A percentile compares a stretch with the other conserved stretches of the same genome.
Evolutionary conservation across 35 echinoderm and acorn worm genomes (phyloP).

Genomic region (Antedon bifida): DNA sequence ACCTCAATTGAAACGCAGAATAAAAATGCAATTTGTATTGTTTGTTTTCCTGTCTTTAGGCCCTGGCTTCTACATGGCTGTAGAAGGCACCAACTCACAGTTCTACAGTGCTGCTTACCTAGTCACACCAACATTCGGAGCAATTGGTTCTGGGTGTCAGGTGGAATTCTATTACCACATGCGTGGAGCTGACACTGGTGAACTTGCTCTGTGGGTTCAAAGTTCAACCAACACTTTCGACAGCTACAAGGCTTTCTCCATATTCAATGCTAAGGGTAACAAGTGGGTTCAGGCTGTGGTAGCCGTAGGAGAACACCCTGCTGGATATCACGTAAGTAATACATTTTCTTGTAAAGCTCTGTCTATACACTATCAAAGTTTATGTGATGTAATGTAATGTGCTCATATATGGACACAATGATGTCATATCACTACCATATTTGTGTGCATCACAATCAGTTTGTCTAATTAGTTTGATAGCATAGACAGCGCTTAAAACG

Average conservation of each 20-base stretch:
- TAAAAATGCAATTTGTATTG: background rate
- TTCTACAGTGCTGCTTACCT: background rate
- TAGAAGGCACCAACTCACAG: background rate
- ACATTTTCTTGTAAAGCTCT: too few species aligned
- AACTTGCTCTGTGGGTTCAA: background rate
- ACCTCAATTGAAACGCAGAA: too few species aligned
- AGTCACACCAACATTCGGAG: constrained; percentile 30
- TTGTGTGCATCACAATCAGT: too few species aligned
- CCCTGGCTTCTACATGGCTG: constrained; percentile 1
- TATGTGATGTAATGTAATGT: too few species aligned
- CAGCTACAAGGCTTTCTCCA: background rate
- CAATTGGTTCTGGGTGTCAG: constrained; percentile 30
- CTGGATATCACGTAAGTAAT: background rate
- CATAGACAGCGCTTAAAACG: too few species aligned
- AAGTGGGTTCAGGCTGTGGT: background rate
- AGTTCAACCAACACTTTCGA: background rate
- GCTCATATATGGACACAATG: too few species aligned
- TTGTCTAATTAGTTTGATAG: too few species aligned
- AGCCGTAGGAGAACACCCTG: background rate
- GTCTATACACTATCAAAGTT: too few species aligned
- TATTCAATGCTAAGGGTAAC: background rate
- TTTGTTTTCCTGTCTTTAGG: background rate
- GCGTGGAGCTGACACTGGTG: background rate
- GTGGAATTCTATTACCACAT: constrained; percentile 52
- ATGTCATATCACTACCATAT: too few species aligned